Evolutionary conservation across 2,113 vertebrate genomes (phyloP).

Genomic region (Amphiprion percula): DNA sequence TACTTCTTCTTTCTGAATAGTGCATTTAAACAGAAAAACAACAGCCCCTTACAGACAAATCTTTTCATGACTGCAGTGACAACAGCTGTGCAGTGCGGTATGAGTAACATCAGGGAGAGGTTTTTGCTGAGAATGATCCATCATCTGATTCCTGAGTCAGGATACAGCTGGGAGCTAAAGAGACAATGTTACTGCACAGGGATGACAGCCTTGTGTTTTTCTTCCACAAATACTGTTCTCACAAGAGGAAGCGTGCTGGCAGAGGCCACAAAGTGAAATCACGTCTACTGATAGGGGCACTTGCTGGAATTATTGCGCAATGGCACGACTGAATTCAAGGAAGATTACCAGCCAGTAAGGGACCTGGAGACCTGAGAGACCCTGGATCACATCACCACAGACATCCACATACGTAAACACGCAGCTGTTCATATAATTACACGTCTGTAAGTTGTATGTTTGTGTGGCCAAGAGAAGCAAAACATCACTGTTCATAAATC

Average conservation of each 20-base stretch:
- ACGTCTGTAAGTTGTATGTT: background rate
- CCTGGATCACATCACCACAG: constrained; percentile 25
- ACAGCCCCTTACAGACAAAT: constrained; percentile 1
- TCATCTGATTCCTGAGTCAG: constrained; percentile 57
- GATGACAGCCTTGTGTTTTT: constrained; percentile 42
- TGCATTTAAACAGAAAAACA: constrained; percentile 19
- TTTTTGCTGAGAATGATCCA: constrained; percentile 43
- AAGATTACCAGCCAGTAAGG: constrained; percentile 33
- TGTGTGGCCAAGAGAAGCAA: background rate
- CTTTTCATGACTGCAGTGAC: constrained; percentile 23
- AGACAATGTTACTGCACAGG: constrained; percentile 35
- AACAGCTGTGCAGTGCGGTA: constrained; percentile 47
- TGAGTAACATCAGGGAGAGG: constrained; percentile 43
- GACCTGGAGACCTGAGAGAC: constrained; percentile 28
- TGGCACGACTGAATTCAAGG: constrained; percentile 35
- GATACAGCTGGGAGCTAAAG: constrained; percentile 55
- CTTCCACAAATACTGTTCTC: constrained; percentile 20
- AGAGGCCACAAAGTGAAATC: constrained; percentile 30
- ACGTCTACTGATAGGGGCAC: constrained; percentile 38
- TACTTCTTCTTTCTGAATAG: background rate
- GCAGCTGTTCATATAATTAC: background rate
- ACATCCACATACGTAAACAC: background rate
- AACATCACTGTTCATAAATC: constrained; percentile 14
- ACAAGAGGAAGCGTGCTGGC: constrained; percentile 6
- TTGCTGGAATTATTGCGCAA: constrained; percentile 43